Base-by-base conservation (phyloP, 2,113 vertebrate genomes). In the Trinectes maculatus region DNA sequence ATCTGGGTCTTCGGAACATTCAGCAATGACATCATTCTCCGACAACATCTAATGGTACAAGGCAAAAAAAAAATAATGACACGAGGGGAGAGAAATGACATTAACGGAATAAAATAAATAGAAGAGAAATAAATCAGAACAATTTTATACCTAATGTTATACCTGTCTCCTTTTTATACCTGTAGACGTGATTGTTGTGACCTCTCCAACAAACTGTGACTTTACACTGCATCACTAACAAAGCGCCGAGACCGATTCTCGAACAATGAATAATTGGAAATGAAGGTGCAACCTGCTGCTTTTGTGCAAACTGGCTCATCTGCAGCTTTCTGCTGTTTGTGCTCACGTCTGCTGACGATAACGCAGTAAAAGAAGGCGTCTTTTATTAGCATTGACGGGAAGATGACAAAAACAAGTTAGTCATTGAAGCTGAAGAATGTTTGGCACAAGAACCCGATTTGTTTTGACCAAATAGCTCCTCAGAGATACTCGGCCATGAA, bases 171-270 rank as follows among this genome's bases (percentile, higher is more conserved):
- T 33, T 53, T 58, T 47, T 36, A 4, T 12, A 2, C 22, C 47
- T 33, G 25, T 22, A 47, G 9, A 22, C 40, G 33, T 65, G 39
- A 71, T 74, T 70, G 25, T 18, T 48, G 63, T 63, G 53, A 65
- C 66, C 58, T 47, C 44, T 28, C 40, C 44, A 49, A 31, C 42
- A 24, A 15, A 58, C 3, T 53, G 13, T 3, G 29, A 46, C 53
- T n/a, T n/a, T n/a, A n/a, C 24, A 18, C 21, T 9, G 36, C 16
- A 34, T 74, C 69, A 56, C 42, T 82, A 64, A 40, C 7, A 29
- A 24, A 16, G 47, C 34, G 48, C 60, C 58, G 25, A 52, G 65
- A 60, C 67, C 46, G 57, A 40, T 42, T 65, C 36, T 46, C 16
- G 9, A 24, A 10, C 36, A 57, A 74, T 42, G 29, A 66, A 12